Conservation (phyloP, 2,113 vertebrate genomes). For the Mustela lutreola region DNA sequence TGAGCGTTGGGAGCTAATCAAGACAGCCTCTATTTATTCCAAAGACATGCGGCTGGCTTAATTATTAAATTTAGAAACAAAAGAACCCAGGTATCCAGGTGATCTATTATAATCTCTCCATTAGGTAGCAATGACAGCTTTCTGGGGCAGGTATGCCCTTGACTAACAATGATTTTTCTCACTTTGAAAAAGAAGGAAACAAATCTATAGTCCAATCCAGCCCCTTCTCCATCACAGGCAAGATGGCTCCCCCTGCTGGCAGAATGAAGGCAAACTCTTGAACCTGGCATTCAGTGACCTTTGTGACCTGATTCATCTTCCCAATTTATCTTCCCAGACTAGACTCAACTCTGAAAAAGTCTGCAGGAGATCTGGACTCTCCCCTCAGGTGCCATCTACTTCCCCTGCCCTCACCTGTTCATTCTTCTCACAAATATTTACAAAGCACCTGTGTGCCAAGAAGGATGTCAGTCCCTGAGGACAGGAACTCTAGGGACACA, state of each 20-base stretch:
- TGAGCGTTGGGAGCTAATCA: not conserved
- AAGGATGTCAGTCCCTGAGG: not conserved
- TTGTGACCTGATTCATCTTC: not conserved
- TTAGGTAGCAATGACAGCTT: not conserved
- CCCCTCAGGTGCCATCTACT: not conserved
- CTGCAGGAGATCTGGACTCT: not conserved
- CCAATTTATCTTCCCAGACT: not conserved
- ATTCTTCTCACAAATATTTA: not conserved
- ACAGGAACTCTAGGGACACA: not conserved
- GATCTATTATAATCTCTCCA: not conserved
- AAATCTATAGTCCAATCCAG: not conserved
- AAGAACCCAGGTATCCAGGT: not conserved
- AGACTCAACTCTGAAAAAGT: not conserved
- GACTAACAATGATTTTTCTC: not conserved
- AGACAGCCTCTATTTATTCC: not conserved
- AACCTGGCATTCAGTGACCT: not conserved
- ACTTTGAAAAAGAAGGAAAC: not conserved
- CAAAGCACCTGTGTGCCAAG: not conserved
- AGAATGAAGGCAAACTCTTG: not conserved
- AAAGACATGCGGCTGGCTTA: not conserved
- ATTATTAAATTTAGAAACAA: constrained; percentile 46
- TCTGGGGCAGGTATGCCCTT: not conserved
- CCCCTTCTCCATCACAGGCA: not conserved
- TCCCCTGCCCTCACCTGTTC: not conserved
- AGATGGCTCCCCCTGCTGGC: not conserved